Percentiles rank a stretch among this genome's conserved stretches.
Evolutionary conservation across 2,888 invertebrate species (phyloP).

Genomic region (Hirtodrosophila trivittata): DNA sequence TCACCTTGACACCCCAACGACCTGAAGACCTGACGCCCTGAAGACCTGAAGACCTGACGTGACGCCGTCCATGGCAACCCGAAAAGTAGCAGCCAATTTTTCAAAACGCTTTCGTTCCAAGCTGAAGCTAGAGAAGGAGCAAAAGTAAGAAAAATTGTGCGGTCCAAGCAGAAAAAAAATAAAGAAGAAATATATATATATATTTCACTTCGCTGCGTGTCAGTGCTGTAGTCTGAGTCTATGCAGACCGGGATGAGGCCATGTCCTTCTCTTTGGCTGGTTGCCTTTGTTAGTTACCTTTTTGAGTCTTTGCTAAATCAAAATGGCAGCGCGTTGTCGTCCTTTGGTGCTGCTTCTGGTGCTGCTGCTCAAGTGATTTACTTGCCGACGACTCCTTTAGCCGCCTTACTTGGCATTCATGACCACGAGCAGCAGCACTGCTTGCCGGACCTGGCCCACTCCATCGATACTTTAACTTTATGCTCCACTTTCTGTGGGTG

Average conservation of each 20-base stretch:
- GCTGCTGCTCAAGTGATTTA: constrained; percentile 73
- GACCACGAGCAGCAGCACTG: constrained; percentile 41
- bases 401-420: constrained; percentile 74
- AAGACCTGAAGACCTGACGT: constrained; percentile 23
- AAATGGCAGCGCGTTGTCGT: constrained; percentile 68
- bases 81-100: constrained; percentile 74
- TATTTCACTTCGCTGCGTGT: constrained; percentile 44
- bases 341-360: constrained; percentile 5
- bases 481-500: constrained; percentile 42
- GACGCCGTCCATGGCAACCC: constrained; percentile 35
- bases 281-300: constrained; percentile 76
- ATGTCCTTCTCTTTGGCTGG: constrained; percentile 37
- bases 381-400: constrained; percentile 66
- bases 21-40: background rate
- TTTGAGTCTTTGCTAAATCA: constrained; percentile 76
- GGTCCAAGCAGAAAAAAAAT: constrained; percentile 67
- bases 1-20: constrained; percentile 47
- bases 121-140: constrained; percentile 16
- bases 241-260: constrained; percentile 11
- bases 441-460: constrained; percentile 1
- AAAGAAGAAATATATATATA: constrained; percentile 16
- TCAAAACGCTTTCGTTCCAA: constrained; percentile 60
- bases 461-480: constrained; percentile 46
- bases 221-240: background rate
- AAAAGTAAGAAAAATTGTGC: constrained; percentile 77